Conservation (phyloP, 2,888 invertebrate species). For the Apoda limacodes region DNA sequence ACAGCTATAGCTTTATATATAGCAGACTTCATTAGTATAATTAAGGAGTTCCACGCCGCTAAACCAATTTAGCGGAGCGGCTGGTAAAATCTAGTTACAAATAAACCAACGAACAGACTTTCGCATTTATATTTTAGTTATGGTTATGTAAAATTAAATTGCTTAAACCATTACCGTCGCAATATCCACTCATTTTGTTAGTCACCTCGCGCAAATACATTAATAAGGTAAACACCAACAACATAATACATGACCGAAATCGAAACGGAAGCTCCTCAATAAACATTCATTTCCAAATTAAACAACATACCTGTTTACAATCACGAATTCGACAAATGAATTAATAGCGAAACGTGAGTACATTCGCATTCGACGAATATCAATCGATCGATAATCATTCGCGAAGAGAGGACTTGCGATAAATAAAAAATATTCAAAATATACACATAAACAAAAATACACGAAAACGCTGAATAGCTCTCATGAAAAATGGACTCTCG, state of each 20-base stretch:
- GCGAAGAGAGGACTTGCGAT: constrained; percentile 41
- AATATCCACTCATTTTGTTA: too few relatives aligned
- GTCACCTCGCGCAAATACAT: too few relatives aligned
- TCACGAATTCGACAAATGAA: constrained; percentile 66
- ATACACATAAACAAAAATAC: constrained; percentile 53
- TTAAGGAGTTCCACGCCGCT: too few relatives aligned
- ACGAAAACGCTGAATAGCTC: constrained; percentile 68
- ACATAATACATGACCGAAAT: constrained; percentile 40
- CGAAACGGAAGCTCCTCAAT: constrained; percentile 60
- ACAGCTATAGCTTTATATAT: too few relatives aligned
- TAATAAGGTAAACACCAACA: constrained; percentile 31
- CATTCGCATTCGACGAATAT: constrained; percentile 63
- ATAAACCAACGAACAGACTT: too few relatives aligned
- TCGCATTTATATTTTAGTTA: too few relatives aligned
- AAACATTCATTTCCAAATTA: constrained; percentile 68
- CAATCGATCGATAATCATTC: constrained; percentile 49
- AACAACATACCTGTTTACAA: constrained; percentile 67
- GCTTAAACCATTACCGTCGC: too few relatives aligned
- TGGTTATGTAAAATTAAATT: too few relatives aligned
- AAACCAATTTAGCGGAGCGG: too few relatives aligned
- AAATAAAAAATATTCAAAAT: constrained; percentile 60
- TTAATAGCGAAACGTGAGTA: constrained; percentile 57
- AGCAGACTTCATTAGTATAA: too few relatives aligned
- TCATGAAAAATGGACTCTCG: constrained; percentile 71
- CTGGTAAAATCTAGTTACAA: too few relatives aligned